Base-by-base conservation (phyloP, 2,888 invertebrate genomes). In the Entomobrya multifasciata region DNA sequence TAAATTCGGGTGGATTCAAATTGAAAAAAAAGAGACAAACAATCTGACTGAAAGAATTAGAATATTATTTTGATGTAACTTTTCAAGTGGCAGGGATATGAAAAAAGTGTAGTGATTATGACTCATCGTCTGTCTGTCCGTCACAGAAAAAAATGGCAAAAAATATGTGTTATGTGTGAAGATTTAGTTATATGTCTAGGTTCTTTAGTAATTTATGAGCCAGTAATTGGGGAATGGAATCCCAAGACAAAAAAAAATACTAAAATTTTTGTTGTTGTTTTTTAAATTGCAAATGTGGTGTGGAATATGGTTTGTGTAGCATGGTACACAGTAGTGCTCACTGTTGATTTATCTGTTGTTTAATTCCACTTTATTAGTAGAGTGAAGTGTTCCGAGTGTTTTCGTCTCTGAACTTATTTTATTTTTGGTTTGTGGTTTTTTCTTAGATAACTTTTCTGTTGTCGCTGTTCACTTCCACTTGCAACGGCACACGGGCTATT, bases 401-500 rank as follows among this genome's bases (percentile, higher is more conserved):
- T 3, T 15, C 13, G 6, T 49, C 13, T 49, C n/a, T 49, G n/a
- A n/a, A n/a, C 13, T n/a, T 49, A n/a, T 49, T 49, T 49, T 15
- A 49, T 60, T 36, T 36, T 36, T 36, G 36, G 4, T 8, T 36
- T 36, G 5, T 36, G 36, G 36, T 36, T 4, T 36, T 36, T 6
- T 6, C 36, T 36, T 36, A 91, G 92, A 92, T 41, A 91, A 91
- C 30, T 92, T 92, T 88, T 92, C 92, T 1, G 92, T 92, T 52
- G 91, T 92, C 13, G 90, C 91, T 49, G 92, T 92, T 36, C 91
- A 91, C 67, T 93, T 93, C 89, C 91, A 92, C 82, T 90, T 93
- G 87, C 91, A 92, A 86, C 89, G 93, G 1, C 92, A 92, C 83
- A 92, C 92, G 82, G 90, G 90, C 0, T 95, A 94, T 92, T 95